Base-by-base conservation (phyloP, 1,140 invertebrate genomes). In the Drosophila mayri region DNA sequence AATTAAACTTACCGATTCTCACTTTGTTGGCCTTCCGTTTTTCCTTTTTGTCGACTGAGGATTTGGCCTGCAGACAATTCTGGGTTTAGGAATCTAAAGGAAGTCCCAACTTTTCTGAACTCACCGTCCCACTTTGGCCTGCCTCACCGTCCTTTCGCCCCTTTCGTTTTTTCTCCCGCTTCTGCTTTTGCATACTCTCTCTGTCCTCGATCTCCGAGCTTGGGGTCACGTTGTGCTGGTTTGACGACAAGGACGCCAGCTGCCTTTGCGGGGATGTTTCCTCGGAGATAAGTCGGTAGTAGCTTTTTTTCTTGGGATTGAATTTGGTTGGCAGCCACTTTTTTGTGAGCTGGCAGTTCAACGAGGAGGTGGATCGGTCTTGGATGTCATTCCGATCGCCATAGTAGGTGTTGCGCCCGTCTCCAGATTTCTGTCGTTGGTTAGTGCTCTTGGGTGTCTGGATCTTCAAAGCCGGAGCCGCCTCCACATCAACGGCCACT, bases 291-390 rank as follows among this genome's bases (percentile, higher is more conserved):
- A 57, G 0, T 7, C 16, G 59, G 35, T 18, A 43, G 0, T 41
- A 38, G 37, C 70, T 71, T 8, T 54, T 32, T 0, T 28, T 74
- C 3, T 68, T 40, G 6, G 44, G 25, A 16, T 2, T 1, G 6
- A 52, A 8, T 38, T 43, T 62, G 0, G 80, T 9, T 2, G 84
- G 84, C 47, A 90, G 25, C 12, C 78, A 80, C 32, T 84, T 88
- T 8, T 65, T 63, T 0, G 50, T 58, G 3, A 88, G 65, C n/a
- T 90, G 80, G 16, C 63, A 88, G 35, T 50, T 68, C 9, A 88
- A 20, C 30, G 84, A 88, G 2, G 84, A 88, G 20, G 73, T 72
- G 8, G 84, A 84, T 12, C 12, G 14, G 73, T 75, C 14, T 58
- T 16, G 0, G 77, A 58, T 4, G 10, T 67, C 16, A 0, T 20